phyloP scores from a whole-genome alignment of 2,113 vertebrate species.

The Origma solitaria region DNA sequence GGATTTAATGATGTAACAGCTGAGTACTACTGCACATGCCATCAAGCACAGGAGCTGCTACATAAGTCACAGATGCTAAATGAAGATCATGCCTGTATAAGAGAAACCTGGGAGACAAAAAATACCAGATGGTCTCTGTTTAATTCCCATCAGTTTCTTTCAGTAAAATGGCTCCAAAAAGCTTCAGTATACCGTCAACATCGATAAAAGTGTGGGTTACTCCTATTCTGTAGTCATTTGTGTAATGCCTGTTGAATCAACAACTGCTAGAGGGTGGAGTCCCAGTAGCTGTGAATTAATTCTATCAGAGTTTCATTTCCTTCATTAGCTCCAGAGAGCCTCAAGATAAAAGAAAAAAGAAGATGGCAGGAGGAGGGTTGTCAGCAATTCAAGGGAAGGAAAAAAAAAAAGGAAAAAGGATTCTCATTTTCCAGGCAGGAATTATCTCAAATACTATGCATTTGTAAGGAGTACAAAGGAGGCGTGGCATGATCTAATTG shows the following conservation, averaged over 20 bases:
- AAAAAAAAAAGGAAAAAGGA: neutral
- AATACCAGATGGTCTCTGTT: neutral
- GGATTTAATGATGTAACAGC: neutral
- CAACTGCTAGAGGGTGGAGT: neutral
- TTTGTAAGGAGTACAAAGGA: neutral
- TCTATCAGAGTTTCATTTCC: neutral
- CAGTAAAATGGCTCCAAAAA: neutral
- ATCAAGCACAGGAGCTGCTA: neutral
- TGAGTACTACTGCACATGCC: neutral
- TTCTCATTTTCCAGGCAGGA: neutral
- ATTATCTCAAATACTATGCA: neutral
- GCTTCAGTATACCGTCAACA: neutral
- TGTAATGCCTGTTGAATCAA: neutral
- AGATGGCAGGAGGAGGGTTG: accelerated
- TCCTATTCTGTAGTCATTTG: neutral
- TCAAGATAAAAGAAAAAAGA: neutral
- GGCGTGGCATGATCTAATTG: accelerated
- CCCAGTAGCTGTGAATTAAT: neutral
- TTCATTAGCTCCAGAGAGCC: neutral
- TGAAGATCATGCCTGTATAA: neutral
- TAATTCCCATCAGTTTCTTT: neutral
- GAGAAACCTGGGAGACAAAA: neutral
- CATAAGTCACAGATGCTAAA: neutral
- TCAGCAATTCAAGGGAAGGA: neutral
- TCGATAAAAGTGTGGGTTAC: neutral